phyloP scores from a whole-genome alignment of 2,797 vertebrate species.

The Helostoma temminkii region DNA sequence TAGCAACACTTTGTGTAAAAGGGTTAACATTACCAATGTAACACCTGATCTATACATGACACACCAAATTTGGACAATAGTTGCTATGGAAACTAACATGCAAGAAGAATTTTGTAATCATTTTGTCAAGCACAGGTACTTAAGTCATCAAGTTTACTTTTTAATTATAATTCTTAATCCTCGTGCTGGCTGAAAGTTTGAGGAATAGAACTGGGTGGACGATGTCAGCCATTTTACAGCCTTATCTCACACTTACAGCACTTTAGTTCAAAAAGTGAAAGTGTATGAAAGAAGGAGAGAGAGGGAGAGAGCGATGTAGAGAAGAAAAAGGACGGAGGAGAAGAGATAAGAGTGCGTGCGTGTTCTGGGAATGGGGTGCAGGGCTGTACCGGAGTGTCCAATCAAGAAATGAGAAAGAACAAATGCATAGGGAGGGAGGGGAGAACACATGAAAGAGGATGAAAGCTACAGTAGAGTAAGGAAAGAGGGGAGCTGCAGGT shows the following conservation, averaged over 20 bases:
- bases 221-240: constrained; percentile 78
- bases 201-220: constrained; percentile 72
- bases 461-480: constrained; percentile 38
- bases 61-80: constrained; percentile 7
- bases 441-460: constrained; percentile 23
- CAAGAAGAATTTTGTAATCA: constrained; percentile 41
- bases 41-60: background rate
- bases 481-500: constrained; percentile 31
- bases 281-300: constrained; percentile 46
- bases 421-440: constrained; percentile 39
- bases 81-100: constrained; percentile 36
- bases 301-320: constrained; percentile 51
- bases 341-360: constrained; percentile 68
- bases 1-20: too few species aligned
- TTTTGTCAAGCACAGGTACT: constrained; percentile 67
- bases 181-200: constrained; percentile 73
- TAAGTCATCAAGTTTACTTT: constrained; percentile 83
- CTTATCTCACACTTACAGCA: constrained; percentile 80
- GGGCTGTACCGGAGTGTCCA: constrained; percentile 47
- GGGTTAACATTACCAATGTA: background rate
- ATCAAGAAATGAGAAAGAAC: constrained; percentile 59
- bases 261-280: constrained; percentile 74
- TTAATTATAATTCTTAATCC: constrained; percentile 83
- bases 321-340: constrained; percentile 61
- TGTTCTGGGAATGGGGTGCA: background rate